Evolutionary conservation across 1,140 invertebrate species (phyloP), one percentile per base, ranked within the genome.

Genomic region (Hyles euphorbiae): DNA sequence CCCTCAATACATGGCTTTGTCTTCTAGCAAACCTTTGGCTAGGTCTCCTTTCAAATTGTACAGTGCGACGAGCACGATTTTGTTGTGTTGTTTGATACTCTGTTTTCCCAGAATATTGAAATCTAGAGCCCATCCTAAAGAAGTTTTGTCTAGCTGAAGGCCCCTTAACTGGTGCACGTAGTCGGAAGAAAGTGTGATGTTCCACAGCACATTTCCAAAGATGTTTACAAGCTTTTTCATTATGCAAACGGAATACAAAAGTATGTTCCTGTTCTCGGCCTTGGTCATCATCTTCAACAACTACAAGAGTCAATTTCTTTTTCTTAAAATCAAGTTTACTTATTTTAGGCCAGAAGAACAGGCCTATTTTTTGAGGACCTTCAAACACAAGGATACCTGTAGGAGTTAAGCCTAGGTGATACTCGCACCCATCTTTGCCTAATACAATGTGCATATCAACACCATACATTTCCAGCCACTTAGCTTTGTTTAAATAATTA

Each of bases 181-280:
- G 89, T 67, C 98, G 93, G 92, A 99, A 99, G 91, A 99, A 99
- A 0, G 98, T 96, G 88, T 99, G 98, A 90, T 99, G 97, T 83
- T 99, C 98, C 0, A 99, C 96, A 22, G 98, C 98, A 91, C 98
- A 99, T 88, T 99, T 99, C 98, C 99, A 99, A 61, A 99, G 89
- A 89, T 99, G 98, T 88, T 99, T 99, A 83, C 97, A 98, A 0
- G 98, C 98, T 82, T 99, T 98, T 83, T 99, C 97, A 82, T 98
- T 99, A 46, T 95, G 93, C 55, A 99, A 86, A 52, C 95, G 90
- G 82, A 97, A 97, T 1, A 96, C 94, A 85, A 98, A 98, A 1
- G 96, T 98, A 76, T 98, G 96, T 77, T 98, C 97, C 74, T 98
- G 96, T 82, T 98, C 96, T 47, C 94, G 89, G 0, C 96, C 96